Evolutionary conservation across 2,797 vertebrate genomes (phyloP).

Genomic region (Melanotaenia boesemani): DNA sequence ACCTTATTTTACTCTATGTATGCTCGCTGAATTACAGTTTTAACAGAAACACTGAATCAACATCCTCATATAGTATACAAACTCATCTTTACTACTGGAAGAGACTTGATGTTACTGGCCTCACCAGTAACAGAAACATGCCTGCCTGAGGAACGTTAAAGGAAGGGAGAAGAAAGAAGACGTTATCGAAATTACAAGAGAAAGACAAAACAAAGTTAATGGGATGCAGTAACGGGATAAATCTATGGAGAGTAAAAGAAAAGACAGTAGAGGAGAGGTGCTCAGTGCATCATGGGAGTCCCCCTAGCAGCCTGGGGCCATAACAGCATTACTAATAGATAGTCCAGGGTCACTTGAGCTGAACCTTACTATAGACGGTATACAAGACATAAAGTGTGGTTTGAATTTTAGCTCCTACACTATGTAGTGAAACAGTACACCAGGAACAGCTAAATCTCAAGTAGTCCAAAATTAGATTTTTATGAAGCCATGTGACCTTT

Average conservation of each 20-base stretch:
- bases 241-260: conserved; percentile 6
- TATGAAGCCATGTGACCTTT: no score
- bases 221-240: neutral
- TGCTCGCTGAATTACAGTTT: neutral
- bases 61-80: neutral
- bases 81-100: no score
- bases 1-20: neutral
- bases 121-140: neutral
- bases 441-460: neutral
- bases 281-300: neutral
- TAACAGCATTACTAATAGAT: neutral
- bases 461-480: no score
- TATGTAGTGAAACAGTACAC: neutral
- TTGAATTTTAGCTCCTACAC: neutral
- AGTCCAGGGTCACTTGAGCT: neutral
- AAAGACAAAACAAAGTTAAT: conserved; percentile 1
- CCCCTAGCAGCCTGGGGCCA: neutral
- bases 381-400: neutral
- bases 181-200: neutral
- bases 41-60: neutral
- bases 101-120: no score
- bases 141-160: neutral
- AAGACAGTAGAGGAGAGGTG: neutral
- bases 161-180: neutral
- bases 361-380: neutral